A percentile compares a stretch with the other conserved stretches of the same genome.
Conservation (phyloP, 2,797 vertebrate genomes). For the Anableps anableps region DNA sequence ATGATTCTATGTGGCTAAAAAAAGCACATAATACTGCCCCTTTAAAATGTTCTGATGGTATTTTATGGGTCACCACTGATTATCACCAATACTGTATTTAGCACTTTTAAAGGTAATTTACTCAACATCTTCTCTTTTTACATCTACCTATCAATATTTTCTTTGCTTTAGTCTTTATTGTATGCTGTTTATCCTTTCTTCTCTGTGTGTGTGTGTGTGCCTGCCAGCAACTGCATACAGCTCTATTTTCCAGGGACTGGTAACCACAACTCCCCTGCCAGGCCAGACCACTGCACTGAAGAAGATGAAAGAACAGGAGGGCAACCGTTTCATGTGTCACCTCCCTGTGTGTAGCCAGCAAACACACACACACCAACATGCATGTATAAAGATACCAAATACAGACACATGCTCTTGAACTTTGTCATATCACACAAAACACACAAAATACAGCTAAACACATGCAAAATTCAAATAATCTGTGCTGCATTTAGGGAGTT, state of each 20-base stretch:
- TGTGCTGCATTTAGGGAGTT: not conserved
- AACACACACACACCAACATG: constrained; percentile 27
- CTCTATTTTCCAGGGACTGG: constrained; percentile 62
- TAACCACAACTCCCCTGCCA: constrained; percentile 65
- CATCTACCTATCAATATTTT: constrained; percentile 6
- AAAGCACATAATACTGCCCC: too few species aligned
- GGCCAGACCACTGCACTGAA: constrained; percentile 67
- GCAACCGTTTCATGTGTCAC: constrained; percentile 75
- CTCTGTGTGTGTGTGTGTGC: not conserved
- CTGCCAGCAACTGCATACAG: constrained; percentile 47
- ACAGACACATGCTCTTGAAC: constrained; percentile 27
- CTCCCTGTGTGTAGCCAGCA: constrained; percentile 40
- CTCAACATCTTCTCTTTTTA: not conserved
- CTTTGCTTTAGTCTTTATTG: not conserved
- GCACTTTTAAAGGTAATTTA: not conserved
- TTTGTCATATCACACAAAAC: constrained; percentile 12
- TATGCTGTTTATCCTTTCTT: not conserved
- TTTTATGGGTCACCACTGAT: constrained; percentile 38
- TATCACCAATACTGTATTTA: constrained; percentile 12
- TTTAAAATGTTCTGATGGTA: constrained; percentile 24
- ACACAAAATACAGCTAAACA: not conserved
- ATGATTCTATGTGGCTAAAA: too few species aligned
- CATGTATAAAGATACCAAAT: constrained; percentile 35
- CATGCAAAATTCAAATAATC: constrained; percentile 7
- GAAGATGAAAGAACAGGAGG: constrained; percentile 81